Evolutionary conservation across 2,888 invertebrate genomes (phyloP).

Genomic region (Hyppa rectilinea): DNA sequence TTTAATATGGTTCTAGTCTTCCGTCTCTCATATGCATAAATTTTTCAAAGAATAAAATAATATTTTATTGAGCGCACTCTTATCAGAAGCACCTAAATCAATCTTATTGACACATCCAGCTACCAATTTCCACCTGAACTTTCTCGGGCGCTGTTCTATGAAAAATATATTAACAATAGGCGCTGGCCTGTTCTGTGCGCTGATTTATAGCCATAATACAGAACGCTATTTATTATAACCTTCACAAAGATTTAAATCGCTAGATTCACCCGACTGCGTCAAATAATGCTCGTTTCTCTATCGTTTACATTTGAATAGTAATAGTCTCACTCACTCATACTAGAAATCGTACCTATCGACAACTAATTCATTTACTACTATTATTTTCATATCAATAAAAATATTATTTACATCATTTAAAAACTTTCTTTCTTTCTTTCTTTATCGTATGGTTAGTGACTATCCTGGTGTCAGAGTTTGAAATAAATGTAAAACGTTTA

Average conservation of each 20-base stretch:
- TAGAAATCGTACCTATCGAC: not conserved
- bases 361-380: no score
- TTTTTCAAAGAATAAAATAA: slow-evolving; percentile 25
- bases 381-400: no score
- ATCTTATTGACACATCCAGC: slow-evolving; percentile 54
- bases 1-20: no score
- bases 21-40: not conserved
- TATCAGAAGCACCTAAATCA: slow-evolving; percentile 47
- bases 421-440: no score
- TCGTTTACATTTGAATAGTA: not conserved
- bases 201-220: slow-evolving; percentile 66
- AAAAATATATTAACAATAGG: slow-evolving; percentile 71
- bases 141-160: slow-evolving; percentile 56
- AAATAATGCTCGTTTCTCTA: not conserved
- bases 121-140: slow-evolving; percentile 49
- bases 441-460: no score
- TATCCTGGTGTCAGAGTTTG: no score
- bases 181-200: slow-evolving; percentile 42
- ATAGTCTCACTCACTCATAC: not conserved
- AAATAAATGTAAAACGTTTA: no score
- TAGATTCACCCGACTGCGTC: not conserved
- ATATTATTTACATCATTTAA: no score
- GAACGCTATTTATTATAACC: slow-evolving; percentile 57
- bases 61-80: slow-evolving; percentile 39
- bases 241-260: slow-evolving; percentile 12